These are phyloP conservation scores for Nothura maculosa DNA, from an alignment of 2,797 vertebrate genomes.

Conservation along the genomic window DNA sequence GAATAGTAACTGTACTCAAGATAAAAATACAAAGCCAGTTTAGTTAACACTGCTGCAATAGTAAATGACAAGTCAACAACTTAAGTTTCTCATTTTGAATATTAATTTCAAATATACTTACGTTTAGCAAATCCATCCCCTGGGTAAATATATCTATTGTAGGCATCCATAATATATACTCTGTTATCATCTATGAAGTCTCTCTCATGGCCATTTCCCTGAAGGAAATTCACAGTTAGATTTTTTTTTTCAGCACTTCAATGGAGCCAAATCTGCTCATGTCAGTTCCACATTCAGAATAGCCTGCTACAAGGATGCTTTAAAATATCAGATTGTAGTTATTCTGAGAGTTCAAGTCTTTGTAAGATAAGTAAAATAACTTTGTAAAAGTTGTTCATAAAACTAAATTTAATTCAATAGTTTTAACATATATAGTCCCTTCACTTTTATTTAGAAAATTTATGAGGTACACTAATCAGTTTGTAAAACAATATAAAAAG, in stretches of 20 bases:
- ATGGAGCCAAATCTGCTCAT: not conserved
- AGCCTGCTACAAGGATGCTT: not conserved
- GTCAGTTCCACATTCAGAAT: not conserved
- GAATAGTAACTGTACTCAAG: not conserved
- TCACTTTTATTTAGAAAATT: not conserved
- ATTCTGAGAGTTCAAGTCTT: not conserved
- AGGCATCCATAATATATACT: constrained; percentile 96
- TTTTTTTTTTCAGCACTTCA: not conserved
- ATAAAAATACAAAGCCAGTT: not conserved
- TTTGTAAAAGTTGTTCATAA: not conserved
- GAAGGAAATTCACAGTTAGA: constrained; percentile 21
- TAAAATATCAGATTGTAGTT: not conserved
- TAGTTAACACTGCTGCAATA: not conserved
- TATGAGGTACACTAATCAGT: not conserved
- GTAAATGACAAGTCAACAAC: not conserved
- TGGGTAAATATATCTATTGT: constrained; percentile 95
- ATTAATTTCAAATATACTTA: constrained; percentile 78
- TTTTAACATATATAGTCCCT: not conserved
- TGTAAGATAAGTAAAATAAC: not conserved
- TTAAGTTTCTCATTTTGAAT: not conserved
- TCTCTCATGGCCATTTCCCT: constrained; percentile 97
- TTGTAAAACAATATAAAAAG: not conserved
- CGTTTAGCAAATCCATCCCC: constrained; percentile 93
- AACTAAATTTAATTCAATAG: not conserved
- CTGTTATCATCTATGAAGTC: constrained; percentile 94